Conservation (phyloP, 2,888 invertebrate species). For the Andrena fulva region DNA sequence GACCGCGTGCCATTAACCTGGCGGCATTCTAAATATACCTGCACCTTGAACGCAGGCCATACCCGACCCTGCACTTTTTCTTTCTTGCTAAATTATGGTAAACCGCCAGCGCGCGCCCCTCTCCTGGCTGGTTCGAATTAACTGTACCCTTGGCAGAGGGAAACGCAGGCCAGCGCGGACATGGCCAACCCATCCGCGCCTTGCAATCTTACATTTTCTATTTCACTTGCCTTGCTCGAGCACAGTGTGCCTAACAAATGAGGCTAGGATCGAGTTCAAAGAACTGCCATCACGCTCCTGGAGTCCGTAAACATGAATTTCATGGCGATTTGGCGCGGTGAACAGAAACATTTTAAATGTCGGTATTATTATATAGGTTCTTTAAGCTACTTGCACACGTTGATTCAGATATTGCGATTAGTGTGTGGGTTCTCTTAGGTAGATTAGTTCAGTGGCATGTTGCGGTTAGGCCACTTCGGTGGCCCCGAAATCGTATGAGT, state of each 20-base stretch:
- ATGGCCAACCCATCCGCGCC: neutral
- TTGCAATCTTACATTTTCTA: slow-evolving; percentile 27
- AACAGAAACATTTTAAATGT: neutral
- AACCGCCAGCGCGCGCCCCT: slow-evolving; percentile 35
- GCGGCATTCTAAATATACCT: slow-evolving; percentile 18
- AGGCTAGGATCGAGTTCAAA: slow-evolving; percentile 9
- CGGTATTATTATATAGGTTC: neutral
- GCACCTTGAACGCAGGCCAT: slow-evolving; percentile 10
- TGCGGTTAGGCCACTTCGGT: too few species aligned
- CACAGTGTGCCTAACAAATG: neutral
- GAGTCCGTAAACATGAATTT: neutral
- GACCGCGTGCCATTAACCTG: slow-evolving; percentile 12
- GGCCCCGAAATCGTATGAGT: too few species aligned
- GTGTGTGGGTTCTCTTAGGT: too few species aligned
- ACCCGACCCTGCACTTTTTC: slow-evolving; percentile 25
- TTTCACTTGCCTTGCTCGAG: slow-evolving; percentile 12
- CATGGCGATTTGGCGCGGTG: neutral
- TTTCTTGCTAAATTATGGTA: slow-evolving; percentile 48
- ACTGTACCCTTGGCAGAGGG: slow-evolving; percentile 33
- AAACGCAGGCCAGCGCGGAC: slow-evolving; percentile 7
- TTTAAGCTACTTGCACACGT: too few species aligned
- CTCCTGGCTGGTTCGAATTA: slow-evolving; percentile 29
- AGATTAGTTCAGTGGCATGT: too few species aligned
- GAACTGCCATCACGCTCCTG: slow-evolving; percentile 5
- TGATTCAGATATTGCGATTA: neutral